Conservation (phyloP, 2,888 invertebrate genomes). For the Temnothorax rugatulus region DNA sequence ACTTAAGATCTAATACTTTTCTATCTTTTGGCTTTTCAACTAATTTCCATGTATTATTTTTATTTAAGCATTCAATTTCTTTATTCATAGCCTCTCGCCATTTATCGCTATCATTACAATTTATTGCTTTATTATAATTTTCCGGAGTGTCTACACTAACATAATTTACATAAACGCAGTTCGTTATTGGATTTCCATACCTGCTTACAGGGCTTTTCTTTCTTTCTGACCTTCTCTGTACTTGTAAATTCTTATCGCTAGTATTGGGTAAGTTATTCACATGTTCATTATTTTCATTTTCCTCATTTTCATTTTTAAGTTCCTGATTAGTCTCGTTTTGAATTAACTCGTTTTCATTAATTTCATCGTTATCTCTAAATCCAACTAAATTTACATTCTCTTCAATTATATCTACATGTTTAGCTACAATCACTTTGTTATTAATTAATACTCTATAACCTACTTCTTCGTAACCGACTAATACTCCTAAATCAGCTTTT, state of each 20-base stretch:
- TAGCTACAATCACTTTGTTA: slow-evolving; percentile 41
- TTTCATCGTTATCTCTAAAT: slow-evolving; percentile 47
- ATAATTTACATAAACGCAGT: background rate
- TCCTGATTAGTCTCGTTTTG: background rate
- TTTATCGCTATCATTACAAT: slow-evolving; percentile 14
- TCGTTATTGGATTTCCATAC: background rate
- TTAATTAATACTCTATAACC: slow-evolving; percentile 49
- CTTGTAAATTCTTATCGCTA: background rate
- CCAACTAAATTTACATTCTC: slow-evolving; percentile 37
- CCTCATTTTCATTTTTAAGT: background rate
- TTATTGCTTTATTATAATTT: slow-evolving; percentile 42
- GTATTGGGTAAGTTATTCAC: slow-evolving; percentile 16
- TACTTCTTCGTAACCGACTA: slow-evolving; percentile 30
- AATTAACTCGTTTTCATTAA: background rate
- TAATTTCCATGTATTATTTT: slow-evolving; percentile 60
- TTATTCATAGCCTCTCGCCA: slow-evolving; percentile 58
- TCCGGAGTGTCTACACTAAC: background rate
- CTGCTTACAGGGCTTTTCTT: background rate
- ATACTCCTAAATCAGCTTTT: slow-evolving; percentile 10
- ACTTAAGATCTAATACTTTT: slow-evolving; percentile 61
- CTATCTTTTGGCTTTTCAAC: slow-evolving; percentile 57
- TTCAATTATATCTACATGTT: slow-evolving; percentile 51
- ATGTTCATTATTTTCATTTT: background rate
- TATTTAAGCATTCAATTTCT: slow-evolving; percentile 48
- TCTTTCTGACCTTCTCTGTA: background rate